Percentiles rank a stretch among this genome's conserved stretches.
phyloP scores from a whole-genome alignment of 1,140 invertebrate genomes.

The Lepidotrigona ventralis region DNA sequence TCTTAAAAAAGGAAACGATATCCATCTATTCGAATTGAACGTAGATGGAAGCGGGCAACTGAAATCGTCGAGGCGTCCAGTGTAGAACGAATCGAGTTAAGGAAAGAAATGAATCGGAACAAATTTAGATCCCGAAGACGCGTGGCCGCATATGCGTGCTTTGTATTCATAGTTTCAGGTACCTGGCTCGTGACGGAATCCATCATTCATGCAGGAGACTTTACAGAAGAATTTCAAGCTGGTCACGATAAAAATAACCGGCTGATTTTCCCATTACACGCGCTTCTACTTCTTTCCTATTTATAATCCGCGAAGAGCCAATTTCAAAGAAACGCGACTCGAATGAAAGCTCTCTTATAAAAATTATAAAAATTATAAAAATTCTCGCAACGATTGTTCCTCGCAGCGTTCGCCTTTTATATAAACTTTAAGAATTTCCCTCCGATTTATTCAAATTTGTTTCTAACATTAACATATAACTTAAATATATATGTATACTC shows the following conservation, averaged over 20 bases:
- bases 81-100: constrained; percentile 14
- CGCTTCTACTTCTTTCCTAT: not conserved
- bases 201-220: not conserved
- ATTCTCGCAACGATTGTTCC: no score
- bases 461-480: no score
- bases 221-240: constrained; percentile 4
- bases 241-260: not conserved
- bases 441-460: not conserved
- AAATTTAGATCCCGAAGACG: constrained; percentile 14
- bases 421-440: not conserved
- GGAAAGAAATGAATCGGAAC: constrained; percentile 29
- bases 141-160: not conserved
- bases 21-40: not conserved
- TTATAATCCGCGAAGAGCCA: not conserved
- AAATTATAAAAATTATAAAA: no score
- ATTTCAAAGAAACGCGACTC: not conserved
- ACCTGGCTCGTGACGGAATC: constrained; percentile 8
- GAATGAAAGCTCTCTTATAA: no score
- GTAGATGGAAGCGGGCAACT: not conserved
- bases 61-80: not conserved
- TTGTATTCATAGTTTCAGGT: constrained; percentile 25
- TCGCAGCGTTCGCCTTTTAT: no score
- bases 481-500: not conserved
- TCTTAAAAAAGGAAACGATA: not conserved
- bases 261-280: not conserved